Percentiles rank a stretch among this genome's conserved stretches.
Evolutionary conservation across 2,797 vertebrate genomes (phyloP).

Genomic region (Tarsius wallacei): DNA sequence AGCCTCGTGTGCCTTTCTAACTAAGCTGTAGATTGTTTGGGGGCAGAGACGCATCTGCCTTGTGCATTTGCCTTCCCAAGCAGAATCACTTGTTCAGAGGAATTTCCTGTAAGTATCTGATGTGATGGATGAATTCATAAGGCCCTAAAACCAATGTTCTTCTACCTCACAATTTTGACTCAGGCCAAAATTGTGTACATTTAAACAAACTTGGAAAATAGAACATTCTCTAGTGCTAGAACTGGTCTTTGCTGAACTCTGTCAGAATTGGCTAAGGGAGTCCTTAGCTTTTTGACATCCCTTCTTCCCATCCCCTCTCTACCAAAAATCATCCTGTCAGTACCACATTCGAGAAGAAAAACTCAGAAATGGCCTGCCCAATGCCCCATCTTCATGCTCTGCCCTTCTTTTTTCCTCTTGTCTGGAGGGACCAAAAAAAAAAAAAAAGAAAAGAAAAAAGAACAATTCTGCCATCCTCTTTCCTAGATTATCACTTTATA

Average conservation of each 20-base stretch:
- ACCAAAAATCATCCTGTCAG: background rate
- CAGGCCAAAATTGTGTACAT: slow-evolving; percentile 69
- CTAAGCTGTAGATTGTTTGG: background rate
- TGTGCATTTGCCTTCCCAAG: background rate
- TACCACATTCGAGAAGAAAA: slow-evolving; percentile 17
- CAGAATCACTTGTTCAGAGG: background rate
- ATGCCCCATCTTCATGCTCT: background rate
- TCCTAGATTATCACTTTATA: slow-evolving; percentile 85
- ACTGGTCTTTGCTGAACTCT: slow-evolving; percentile 39
- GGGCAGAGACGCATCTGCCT: background rate
- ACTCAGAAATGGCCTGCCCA: background rate
- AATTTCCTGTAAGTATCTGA: background rate
- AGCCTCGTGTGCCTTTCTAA: background rate
- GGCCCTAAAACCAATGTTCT: slow-evolving; percentile 67
- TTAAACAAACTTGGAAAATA: slow-evolving; percentile 74
- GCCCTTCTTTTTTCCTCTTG: slow-evolving; percentile 64
- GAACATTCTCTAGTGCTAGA: slow-evolving; percentile 30
- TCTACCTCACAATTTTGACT: slow-evolving; percentile 68
- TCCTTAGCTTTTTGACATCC: slow-evolving; percentile 34
- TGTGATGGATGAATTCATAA: slow-evolving; percentile 55
- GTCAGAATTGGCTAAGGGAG: slow-evolving; percentile 23
- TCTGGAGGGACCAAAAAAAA: background rate
- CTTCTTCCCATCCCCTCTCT: background rate
- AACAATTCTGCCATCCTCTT: slow-evolving; percentile 75
- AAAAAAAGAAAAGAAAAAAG: slow-evolving; percentile 47